These are phyloP conservation scores for Chondrosia reniformis DNA, from an alignment of 37 sponge, comb jelly and placozoan genomes.

Conservation along the genomic window DNA sequence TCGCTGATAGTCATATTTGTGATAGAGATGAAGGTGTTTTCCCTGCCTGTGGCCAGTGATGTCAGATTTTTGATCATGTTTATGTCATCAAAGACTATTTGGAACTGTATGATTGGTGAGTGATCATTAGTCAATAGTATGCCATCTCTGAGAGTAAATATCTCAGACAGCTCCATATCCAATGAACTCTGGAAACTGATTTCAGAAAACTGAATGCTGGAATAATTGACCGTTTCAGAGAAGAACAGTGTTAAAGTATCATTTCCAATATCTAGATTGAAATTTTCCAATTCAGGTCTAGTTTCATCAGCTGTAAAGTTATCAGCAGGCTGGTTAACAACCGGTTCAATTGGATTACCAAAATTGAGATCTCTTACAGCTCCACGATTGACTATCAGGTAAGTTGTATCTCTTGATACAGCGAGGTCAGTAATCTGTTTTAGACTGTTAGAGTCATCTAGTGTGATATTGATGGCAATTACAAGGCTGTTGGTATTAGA, in stretches of 20 bases:
- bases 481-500: constrained; percentile 43
- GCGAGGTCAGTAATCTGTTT: constrained; percentile 65
- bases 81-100: constrained; percentile 64
- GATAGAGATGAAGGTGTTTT: constrained; percentile 58
- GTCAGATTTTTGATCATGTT: constrained; percentile 75
- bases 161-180: neutral
- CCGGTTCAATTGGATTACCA: constrained; percentile 37
- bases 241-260: constrained; percentile 68
- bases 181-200: constrained; percentile 48
- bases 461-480: constrained; percentile 53
- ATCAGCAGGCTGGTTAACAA: constrained; percentile 12
- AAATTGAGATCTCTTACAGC: constrained; percentile 79
- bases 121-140: constrained; percentile 26
- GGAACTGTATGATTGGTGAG: constrained; percentile 40
- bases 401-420: constrained; percentile 50
- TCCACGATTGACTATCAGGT: constrained; percentile 37
- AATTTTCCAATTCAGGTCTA: constrained; percentile 48
- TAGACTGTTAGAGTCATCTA: constrained; percentile 64
- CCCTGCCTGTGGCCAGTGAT: constrained; percentile 33
- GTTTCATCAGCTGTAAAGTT: constrained; percentile 69
- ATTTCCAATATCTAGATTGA: constrained; percentile 71
- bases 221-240: constrained; percentile 72
- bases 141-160: constrained; percentile 50
- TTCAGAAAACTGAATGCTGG: constrained; percentile 57
- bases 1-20: constrained; percentile 62